Evolutionary conservation across 2,888 invertebrate species (phyloP).

Genomic region (Elgonia sp.): DNA sequence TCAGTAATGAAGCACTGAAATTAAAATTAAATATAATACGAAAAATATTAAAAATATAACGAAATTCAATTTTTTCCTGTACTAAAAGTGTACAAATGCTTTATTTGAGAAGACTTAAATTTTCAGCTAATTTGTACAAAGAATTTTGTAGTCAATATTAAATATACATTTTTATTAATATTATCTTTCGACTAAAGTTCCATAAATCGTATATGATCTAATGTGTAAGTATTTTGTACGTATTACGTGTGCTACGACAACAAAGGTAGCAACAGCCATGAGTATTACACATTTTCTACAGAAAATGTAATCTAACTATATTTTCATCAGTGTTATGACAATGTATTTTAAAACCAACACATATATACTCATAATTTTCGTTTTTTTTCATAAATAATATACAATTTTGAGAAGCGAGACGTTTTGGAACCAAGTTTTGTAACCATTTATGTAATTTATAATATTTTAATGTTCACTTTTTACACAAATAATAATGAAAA

Average conservation of each 20-base stretch:
- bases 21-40: too few species aligned
- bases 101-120: too few species aligned
- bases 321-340: conserved; percentile 43
- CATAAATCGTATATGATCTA: conserved; percentile 39
- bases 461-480: too few species aligned
- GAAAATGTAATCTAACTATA: conserved; percentile 40
- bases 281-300: conserved; percentile 47
- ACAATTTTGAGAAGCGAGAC: background rate
- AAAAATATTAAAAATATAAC: too few species aligned
- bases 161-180: background rate
- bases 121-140: background rate
- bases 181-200: background rate
- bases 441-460: too few species aligned
- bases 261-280: conserved; percentile 58
- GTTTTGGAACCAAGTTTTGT: too few species aligned
- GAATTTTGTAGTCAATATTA: background rate
- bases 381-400: conserved; percentile 22
- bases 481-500: too few species aligned
- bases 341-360: conserved; percentile 20
- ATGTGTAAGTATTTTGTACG: conserved; percentile 23
- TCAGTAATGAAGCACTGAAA: too few species aligned
- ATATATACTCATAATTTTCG: conserved; percentile 14
- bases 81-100: too few species aligned
- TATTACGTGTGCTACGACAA: conserved; percentile 35
- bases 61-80: too few species aligned